Conservation (phyloP, 1,140 invertebrate genomes). For the Lanistes nyassanus region DNA sequence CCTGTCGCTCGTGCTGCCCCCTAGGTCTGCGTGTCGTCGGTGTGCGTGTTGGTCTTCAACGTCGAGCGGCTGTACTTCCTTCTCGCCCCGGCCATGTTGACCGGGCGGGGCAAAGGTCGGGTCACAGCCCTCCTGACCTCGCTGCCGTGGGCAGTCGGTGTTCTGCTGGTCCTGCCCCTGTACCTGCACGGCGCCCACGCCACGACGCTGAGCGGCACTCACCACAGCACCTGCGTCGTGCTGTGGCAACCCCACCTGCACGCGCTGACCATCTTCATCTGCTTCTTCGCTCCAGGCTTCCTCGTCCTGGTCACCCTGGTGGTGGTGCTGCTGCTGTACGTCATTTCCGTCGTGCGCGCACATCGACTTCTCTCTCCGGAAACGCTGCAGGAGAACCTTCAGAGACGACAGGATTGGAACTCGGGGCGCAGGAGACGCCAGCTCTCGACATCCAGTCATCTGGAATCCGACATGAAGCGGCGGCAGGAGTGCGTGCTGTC, state of each 20-base stretch:
- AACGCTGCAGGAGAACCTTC: too few species aligned
- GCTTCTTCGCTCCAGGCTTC: conserved; percentile 28
- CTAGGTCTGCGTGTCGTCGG: conserved; percentile 18
- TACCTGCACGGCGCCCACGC: conserved; percentile 17
- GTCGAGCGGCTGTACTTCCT: conserved; percentile 31
- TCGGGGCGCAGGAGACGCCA: too few species aligned
- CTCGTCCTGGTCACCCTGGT: conserved; percentile 21
- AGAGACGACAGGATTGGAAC: too few species aligned
- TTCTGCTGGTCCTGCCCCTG: conserved; percentile 16
- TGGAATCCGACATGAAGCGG: not conserved
- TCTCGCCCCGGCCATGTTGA: conserved; percentile 7
- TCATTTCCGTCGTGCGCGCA: conserved; percentile 7
- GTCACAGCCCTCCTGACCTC: conserved; percentile 19
- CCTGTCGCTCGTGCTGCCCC: not conserved
- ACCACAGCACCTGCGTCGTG: conserved; percentile 18
- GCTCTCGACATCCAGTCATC: too few species aligned
- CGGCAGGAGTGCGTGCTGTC: conserved; percentile 20
- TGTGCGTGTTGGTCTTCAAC: conserved; percentile 17
- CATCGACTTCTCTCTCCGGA: too few species aligned
- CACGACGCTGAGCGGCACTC: conserved; percentile 2
- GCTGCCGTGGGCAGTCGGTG: conserved; percentile 17
- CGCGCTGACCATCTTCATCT: conserved; percentile 21
- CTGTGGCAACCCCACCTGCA: conserved; percentile 23
- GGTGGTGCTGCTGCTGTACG: conserved; percentile 18
- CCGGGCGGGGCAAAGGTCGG: not conserved